Base-by-base conservation (phyloP, 2,888 invertebrate species). In the Zaprionus obscuricornis region DNA sequence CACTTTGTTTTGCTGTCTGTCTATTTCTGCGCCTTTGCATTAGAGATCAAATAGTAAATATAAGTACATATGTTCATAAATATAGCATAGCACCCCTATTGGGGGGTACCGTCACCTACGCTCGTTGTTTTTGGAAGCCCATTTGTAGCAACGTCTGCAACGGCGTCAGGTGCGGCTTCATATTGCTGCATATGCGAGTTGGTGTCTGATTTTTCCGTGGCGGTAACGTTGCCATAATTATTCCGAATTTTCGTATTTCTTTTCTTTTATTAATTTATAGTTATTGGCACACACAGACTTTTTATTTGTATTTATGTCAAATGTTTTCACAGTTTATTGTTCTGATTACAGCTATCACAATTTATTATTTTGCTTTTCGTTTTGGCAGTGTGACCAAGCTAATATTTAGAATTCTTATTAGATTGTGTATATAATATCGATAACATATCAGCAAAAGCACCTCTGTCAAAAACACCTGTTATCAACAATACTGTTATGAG, bases 121-220 rank as follows among this genome's bases (percentile, higher is more conserved):
- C 96, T 91, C 96, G 93, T 85, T 95, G 94, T 90, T 94, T 95
- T 2, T 96, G 94, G 90, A 97, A 97, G 24, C 97, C 97, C 94
- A 97, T 95, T 91, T 96, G 96, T 66, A 96, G 90, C 26, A 97
- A 91, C 52, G 95, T 95, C 91, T 97, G 95, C 70, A 96, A 91
- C 3, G 96, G 95, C 29, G 94, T 93, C 66, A 94, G 90, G 90
- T 94, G 93, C 88, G 94, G 94, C 89, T 94, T 95, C 5, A 93
- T 82, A 13, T 66, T 70, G 39, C 56, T 77, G 57, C 76, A 93
- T 76, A 93, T 93, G 91, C 93, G 94, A 59, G 93, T 94, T 6
- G 94, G 93, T 51, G 94, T 93, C 45, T 94, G 93, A 90, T 94
- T 93, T 91, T 95, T 95, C 68, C 95, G 92, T 27, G 95, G 95